Conservation (phyloP, 1,140 invertebrate species). For the Heliconius melpomene region DNA sequence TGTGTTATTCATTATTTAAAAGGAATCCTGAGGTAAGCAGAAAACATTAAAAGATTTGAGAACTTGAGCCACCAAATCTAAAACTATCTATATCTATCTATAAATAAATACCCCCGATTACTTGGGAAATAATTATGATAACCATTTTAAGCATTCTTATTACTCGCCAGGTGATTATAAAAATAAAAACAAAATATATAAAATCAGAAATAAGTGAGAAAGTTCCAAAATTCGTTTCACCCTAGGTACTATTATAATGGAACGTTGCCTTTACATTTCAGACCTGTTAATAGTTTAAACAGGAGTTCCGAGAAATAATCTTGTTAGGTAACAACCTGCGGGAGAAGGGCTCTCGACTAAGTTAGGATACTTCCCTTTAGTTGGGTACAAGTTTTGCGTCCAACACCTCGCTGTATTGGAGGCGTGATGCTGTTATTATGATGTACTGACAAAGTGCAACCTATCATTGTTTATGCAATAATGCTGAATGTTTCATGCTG, state of each 20-base stretch:
- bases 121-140: too few relatives aligned
- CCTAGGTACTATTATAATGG: slow-evolving; percentile 28
- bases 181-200: not conserved
- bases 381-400: slow-evolving; percentile 58
- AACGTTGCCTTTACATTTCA: slow-evolving; percentile 51
- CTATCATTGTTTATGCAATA: slow-evolving; percentile 35
- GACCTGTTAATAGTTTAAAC: slow-evolving; percentile 70
- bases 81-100: not conserved
- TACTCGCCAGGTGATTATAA: not conserved
- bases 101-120: too few relatives aligned
- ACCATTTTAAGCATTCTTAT: too few relatives aligned
- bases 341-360: slow-evolving; percentile 61
- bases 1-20: slow-evolving; percentile 13
- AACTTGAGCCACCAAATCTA: not conserved
- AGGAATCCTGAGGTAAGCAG: not conserved
- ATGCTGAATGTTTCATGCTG: slow-evolving; percentile 12
- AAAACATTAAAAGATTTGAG: not conserved
- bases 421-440: slow-evolving; percentile 45
- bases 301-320: slow-evolving; percentile 70
- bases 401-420: slow-evolving; percentile 41
- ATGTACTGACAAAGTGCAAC: slow-evolving; percentile 26
- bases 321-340: slow-evolving; percentile 74
- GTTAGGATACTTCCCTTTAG: slow-evolving; percentile 73
- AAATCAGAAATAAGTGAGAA: not conserved
- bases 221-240: not conserved